Percentiles rank a stretch among this genome's conserved stretches.
These are phyloP conservation scores for Danaus plexippus DNA, from an alignment of 1,140 invertebrate genomes.

Conservation along the genomic window DNA sequence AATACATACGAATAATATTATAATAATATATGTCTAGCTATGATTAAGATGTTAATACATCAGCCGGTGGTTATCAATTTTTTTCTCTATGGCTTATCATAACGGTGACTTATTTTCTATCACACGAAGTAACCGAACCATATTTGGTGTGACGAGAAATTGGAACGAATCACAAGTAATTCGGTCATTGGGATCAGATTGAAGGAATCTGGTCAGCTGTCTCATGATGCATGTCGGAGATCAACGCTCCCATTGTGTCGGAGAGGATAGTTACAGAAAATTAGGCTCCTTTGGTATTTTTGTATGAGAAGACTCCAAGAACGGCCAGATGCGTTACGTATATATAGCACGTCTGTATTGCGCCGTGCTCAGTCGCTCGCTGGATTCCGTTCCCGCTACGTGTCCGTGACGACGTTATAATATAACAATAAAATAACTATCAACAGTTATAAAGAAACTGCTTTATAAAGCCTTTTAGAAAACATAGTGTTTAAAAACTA, in stretches of 20 bases:
- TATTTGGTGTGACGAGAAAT: slow-evolving; percentile 28
- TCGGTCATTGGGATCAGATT: slow-evolving; percentile 33
- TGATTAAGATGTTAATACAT: too few species aligned
- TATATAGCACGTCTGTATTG: slow-evolving; percentile 48
- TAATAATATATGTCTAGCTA: too few species aligned
- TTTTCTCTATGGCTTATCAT: too few species aligned
- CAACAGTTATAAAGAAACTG: slow-evolving; percentile 1
- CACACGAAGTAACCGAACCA: slow-evolving; percentile 9
- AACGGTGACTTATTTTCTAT: too few species aligned
- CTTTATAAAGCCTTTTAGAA: too few species aligned
- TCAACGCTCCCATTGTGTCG: slow-evolving; percentile 68
- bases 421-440: not conserved
- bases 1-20: too few species aligned
- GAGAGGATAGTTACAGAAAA: slow-evolving; percentile 63
- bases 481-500: slow-evolving; percentile 8
- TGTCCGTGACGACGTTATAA: slow-evolving; percentile 21
- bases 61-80: too few species aligned
- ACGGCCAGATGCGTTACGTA: slow-evolving; percentile 45
- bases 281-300: slow-evolving; percentile 65
- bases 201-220: slow-evolving; percentile 56
- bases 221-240: slow-evolving; percentile 43
- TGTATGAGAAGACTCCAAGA: slow-evolving; percentile 50
- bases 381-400: slow-evolving; percentile 22
- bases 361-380: slow-evolving; percentile 55
- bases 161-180: slow-evolving; percentile 22